Conservation (phyloP, 1,140 invertebrate species). For the Hetaerina americana region DNA sequence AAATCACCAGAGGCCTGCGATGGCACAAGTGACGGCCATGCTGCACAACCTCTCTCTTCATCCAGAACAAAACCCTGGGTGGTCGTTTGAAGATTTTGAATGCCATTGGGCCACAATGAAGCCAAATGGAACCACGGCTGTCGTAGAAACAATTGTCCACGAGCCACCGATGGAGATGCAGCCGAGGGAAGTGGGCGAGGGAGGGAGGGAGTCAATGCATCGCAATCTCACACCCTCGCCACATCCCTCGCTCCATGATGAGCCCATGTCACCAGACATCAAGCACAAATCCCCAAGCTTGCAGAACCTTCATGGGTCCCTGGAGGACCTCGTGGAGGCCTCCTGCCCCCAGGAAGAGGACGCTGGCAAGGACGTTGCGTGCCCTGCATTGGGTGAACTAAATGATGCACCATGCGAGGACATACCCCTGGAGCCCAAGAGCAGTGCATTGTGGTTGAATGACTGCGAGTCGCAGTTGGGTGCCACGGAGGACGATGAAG, state of each 20-base stretch:
- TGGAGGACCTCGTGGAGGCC: constrained; percentile 39
- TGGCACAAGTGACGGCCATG: constrained; percentile 40
- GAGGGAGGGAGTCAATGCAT: neutral
- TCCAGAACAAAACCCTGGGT: constrained; percentile 26
- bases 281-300: constrained; percentile 32
- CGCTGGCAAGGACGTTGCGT: constrained; percentile 24
- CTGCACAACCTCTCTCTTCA: constrained; percentile 36
- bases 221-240: neutral
- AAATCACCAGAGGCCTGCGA: constrained; percentile 27
- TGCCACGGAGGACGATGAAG: constrained; percentile 21
- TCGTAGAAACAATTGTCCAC: neutral
- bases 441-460: neutral
- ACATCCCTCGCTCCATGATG: neutral
- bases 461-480: neutral
- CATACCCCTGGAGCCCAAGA: neutral
- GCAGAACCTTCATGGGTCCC: constrained; percentile 39
- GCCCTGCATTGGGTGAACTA: constrained; percentile 11
- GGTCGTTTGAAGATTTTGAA: constrained; percentile 45
- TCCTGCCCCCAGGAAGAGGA: constrained; percentile 31
- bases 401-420: constrained; percentile 16
- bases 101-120: constrained; percentile 48
- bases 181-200: too few relatives aligned
- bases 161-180: neutral
- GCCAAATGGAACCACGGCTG: constrained; percentile 30
- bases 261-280: neutral